These are phyloP conservation scores for Scolopax bukidnonensis DNA, from an alignment of 2,797 vertebrate species.

Conservation along the genomic window DNA sequence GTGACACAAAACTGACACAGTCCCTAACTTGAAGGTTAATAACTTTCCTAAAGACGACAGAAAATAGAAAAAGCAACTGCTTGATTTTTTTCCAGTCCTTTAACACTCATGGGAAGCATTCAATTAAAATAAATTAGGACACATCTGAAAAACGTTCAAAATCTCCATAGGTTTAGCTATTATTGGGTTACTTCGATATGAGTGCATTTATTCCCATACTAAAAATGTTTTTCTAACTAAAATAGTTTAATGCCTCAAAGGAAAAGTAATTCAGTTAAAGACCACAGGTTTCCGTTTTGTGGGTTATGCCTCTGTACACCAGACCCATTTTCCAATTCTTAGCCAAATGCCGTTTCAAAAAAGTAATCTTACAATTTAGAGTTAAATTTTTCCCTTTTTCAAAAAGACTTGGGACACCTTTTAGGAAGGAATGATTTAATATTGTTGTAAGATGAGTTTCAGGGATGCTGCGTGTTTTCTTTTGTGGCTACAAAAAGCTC, in stretches of 20 bases:
- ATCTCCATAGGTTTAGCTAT: background rate
- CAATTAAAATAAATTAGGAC: conserved; percentile 71
- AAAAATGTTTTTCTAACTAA: conserved; percentile 36
- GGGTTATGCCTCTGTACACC: conserved; percentile 57
- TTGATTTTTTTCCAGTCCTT: background rate
- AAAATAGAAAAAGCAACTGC: background rate
- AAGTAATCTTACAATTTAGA: background rate
- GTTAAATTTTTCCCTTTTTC: background rate
- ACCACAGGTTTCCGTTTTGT: conserved; percentile 40
- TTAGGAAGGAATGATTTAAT: background rate
- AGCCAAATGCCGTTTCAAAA: background rate
- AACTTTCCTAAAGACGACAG: conserved; percentile 30
- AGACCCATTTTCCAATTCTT: conserved; percentile 59
- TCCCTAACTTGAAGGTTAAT: conserved; percentile 43
- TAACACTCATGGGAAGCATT: conserved; percentile 41
- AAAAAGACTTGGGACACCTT: background rate
- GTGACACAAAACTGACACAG: background rate
- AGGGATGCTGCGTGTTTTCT: background rate
- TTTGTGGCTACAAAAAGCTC: background rate
- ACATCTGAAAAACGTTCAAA: conserved; percentile 38
- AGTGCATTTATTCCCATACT: conserved; percentile 25
- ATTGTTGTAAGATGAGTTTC: background rate
- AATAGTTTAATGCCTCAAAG: conserved; percentile 40
- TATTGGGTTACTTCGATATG: background rate
- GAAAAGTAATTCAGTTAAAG: conserved; percentile 47